Base-by-base conservation (phyloP, 2,113 vertebrate genomes). In the Danionella cerebrum region DNA sequence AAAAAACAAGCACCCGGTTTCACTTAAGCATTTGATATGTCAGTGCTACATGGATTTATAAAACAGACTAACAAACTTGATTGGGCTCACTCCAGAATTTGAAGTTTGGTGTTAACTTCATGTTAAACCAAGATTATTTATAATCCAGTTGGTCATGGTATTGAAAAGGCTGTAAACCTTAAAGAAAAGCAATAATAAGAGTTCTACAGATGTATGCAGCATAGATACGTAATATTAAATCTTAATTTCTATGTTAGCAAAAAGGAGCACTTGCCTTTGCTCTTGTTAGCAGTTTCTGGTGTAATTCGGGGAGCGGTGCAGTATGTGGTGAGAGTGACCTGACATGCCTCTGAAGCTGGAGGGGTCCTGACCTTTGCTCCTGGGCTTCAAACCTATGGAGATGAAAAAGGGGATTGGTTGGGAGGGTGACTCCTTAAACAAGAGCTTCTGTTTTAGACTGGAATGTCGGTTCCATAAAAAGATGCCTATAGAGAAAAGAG, bases 301-400 rank as follows among this genome's bases (percentile, higher is more conserved):
- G 80, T 87, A 84, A 85, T n/a, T 87, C 80, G 80, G 79, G 79
- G 86, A 87, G 84, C 84, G 83, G 79, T 86, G 45, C 51, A 73
- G 71, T 72, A 90, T 88, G 86, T 84, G 84, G 79, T 88, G 85
- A 79, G 82, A 84, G 82, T 89, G 87, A 85, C 86, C 87, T 84
- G 84, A 84, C 84, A 87, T 84, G 87, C 86, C 85, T 86, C 86
- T 86, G 87, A 87, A 89, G 84, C 87, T 85, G 78, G 83, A 88
- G 84, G 87, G 85, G 85, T 84, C 84, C 80, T 73, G 78, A 89
- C 85, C 88, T 89, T 80, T 88, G 84, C 82, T 81, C 83, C 76
- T 18, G 16, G 64, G 80, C 83, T 88, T 85, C 88, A 84, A 83
- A 86, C 88, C 84, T 83, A 84, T 82, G 78, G 83, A 86, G 84